phyloP scores from a whole-genome alignment of 2,888 invertebrate genomes.

The Hemicrepidius hirtus region DNA sequence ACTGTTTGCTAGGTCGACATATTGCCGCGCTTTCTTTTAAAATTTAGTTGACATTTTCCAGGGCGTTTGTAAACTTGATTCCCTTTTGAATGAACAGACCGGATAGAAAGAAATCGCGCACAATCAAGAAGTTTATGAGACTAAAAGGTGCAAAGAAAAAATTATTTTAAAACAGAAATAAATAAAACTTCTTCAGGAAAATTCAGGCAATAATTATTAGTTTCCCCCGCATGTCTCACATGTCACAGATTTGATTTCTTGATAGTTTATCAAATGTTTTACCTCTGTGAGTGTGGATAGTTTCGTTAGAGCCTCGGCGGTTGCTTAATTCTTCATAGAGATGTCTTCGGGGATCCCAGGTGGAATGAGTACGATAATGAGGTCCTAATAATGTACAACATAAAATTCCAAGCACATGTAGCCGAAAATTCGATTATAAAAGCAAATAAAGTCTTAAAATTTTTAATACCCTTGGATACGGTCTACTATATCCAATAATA shows the following conservation, averaged over 20 bases:
- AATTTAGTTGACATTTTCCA: no score
- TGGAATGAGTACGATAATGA: constrained; percentile 78
- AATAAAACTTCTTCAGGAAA: not conserved
- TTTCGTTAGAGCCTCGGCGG: constrained; percentile 81
- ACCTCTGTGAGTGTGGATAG: constrained; percentile 76
- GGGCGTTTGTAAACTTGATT: no score
- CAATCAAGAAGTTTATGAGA: no score
- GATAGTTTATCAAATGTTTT: constrained; percentile 57
- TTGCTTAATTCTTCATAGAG: constrained; percentile 92
- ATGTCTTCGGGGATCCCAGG: constrained; percentile 92
- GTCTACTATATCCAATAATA: constrained; percentile 39
- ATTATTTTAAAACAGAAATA: constrained; percentile 34
- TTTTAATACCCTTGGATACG: constrained; percentile 27
- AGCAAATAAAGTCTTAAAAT: constrained; percentile 24
- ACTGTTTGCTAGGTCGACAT: no score
- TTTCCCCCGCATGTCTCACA: constrained; percentile 23
- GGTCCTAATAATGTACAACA: constrained; percentile 66
- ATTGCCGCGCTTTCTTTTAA: no score
- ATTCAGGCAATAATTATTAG: constrained; percentile 17
- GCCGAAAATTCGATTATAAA: constrained; percentile 47
- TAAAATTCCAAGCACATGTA: constrained; percentile 56
- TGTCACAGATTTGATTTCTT: constrained; percentile 6
- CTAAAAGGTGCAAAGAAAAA: no score
- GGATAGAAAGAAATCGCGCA: no score
- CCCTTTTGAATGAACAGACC: no score